Conservation (phyloP, 2,797 vertebrate genomes). For the Schizopygopsis pylzovi region DNA sequence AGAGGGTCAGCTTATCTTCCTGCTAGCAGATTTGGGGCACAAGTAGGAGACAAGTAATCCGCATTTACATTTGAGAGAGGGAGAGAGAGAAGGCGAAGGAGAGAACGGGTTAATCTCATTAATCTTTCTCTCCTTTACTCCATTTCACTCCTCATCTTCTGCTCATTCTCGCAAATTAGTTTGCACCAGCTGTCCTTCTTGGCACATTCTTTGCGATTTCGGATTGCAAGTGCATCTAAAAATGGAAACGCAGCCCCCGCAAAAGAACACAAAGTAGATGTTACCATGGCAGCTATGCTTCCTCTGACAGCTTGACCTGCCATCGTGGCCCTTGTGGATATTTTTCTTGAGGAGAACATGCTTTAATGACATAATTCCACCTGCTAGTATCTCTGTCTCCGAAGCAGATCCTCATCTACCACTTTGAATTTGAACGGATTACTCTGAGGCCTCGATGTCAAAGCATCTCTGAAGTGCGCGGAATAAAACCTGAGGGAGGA, state of each 20-base stretch:
- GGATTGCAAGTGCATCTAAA: slow-evolving; percentile 51
- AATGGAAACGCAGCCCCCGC: slow-evolving; percentile 55
- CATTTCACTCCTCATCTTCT: slow-evolving; percentile 26
- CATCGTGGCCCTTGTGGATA: slow-evolving; percentile 46
- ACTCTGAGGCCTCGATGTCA: slow-evolving; percentile 13
- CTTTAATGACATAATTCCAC: slow-evolving; percentile 45
- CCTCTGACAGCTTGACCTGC: slow-evolving; percentile 62
- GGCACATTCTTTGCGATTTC: slow-evolving; percentile 46
- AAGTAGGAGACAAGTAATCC: slow-evolving; percentile 49
- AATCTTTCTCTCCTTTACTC: slow-evolving; percentile 4
- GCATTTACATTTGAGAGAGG: slow-evolving; percentile 44
- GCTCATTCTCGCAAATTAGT: slow-evolving; percentile 46
- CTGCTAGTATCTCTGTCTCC: slow-evolving; percentile 9
- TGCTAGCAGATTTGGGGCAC: slow-evolving; percentile 34
- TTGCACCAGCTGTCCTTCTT: slow-evolving; percentile 52
- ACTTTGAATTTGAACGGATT: slow-evolving; percentile 32
- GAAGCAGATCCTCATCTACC: neutral
- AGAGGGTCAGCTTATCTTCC: slow-evolving; percentile 27
- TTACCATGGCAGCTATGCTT: slow-evolving; percentile 64
- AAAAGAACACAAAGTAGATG: slow-evolving; percentile 54
- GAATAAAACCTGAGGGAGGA: neutral
- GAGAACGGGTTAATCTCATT: slow-evolving; percentile 40
- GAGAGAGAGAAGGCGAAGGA: slow-evolving; percentile 12
- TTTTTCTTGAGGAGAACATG: slow-evolving; percentile 39
- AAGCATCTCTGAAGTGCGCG: neutral